Evolutionary conservation across 2,888 invertebrate genomes (phyloP).

Genomic region (Branchipolynoe longqiensis): DNA sequence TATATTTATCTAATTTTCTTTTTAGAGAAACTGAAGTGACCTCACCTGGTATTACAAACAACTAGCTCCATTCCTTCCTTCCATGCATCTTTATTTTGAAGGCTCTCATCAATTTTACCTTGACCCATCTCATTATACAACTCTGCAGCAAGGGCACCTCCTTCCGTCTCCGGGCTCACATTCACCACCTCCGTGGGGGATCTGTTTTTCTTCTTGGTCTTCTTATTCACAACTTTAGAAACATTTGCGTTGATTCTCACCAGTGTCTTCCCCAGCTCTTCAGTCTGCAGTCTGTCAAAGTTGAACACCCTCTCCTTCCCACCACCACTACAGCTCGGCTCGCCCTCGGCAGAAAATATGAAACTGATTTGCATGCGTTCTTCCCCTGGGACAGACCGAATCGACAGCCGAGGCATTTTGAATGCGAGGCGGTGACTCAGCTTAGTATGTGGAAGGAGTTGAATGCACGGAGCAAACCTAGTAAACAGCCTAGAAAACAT

Average conservation of each 20-base stretch:
- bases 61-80: constrained; percentile 54
- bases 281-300: constrained; percentile 65
- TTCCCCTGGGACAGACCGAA: constrained; percentile 58
- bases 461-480: background rate
- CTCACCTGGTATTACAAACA: constrained; percentile 52
- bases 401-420: constrained; percentile 61
- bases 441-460: background rate
- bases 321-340: background rate
- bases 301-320: constrained; percentile 63
- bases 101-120: constrained; percentile 17
- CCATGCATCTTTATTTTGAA: constrained; percentile 64
- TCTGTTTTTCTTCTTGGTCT: constrained; percentile 60
- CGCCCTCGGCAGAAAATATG: constrained; percentile 45
- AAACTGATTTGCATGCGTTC: constrained; percentile 66
- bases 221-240: constrained; percentile 64
- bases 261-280: constrained; percentile 64
- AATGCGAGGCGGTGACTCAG: background rate
- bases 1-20: background rate
- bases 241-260: constrained; percentile 63
- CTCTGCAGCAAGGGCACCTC: background rate
- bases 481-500: constrained; percentile 14
- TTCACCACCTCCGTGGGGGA: constrained; percentile 11
- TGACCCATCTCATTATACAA: too few relatives aligned
- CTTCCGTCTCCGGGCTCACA: constrained; percentile 4
- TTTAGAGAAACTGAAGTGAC: background rate